Evolutionary conservation across 2,797 vertebrate species (phyloP), one percentile per base, ranked within the genome.

Genomic region (Thaleichthys pacificus): DNA sequence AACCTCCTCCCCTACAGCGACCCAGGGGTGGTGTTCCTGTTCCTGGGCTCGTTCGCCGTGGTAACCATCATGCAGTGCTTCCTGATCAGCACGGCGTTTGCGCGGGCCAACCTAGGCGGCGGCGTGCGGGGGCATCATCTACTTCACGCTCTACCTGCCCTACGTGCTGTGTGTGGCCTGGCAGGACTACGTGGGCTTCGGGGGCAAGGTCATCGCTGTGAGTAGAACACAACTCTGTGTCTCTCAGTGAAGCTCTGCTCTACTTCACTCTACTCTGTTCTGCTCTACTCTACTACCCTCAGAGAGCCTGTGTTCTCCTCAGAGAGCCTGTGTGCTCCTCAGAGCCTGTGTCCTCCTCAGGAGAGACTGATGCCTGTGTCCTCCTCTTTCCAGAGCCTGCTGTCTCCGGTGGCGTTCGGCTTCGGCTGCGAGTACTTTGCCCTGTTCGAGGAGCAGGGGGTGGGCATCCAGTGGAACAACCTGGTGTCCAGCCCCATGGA

Each of bases 31-130:
- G 94, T 99, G 54, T 99, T 97, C 72, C 76, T 97, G 67, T 99
- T 99, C 89, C 91, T 99, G 80, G 94, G 93, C 0, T 92, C 97
- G 56, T 99, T 99, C 0, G 97, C 86, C 0, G 63, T 96, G 11
- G 98, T 98, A 64, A 99, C 98, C 87, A 98, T 99, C 89, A 94
- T 96, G 83, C 97, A 99, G 88, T 99, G 97, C 82, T 99, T 99
- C 85, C 93, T 99, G 74, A 98, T 99, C 88, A 99, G 95, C 91
- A 99, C 97, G 0, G 70, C 98, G 68, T 99, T 99, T 89, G 97
- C 97, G 62, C 95, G 96, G 4, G 96, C 98, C 83, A 99, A 99
- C 90, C 75, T 99, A n/a, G 88, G 97, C 98, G 2, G 96, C 98
- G 0, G 98, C 98, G 72, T 99, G 97, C 12, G 97, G 97, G 0